Conservation (phyloP, 1,140 invertebrate genomes). For the Leguminivora glycinivorella region DNA sequence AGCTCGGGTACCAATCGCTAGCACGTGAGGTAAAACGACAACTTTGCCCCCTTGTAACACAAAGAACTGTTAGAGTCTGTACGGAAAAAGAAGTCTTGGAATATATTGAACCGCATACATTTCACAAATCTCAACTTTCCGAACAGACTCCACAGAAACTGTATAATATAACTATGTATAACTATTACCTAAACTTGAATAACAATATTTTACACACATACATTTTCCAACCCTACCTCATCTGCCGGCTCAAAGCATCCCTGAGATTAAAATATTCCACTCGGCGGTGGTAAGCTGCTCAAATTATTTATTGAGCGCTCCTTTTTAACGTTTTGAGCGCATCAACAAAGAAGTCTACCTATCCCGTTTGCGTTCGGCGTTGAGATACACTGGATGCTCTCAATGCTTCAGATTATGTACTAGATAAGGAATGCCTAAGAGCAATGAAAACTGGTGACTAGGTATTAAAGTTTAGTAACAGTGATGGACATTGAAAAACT, state of each 20-base stretch:
- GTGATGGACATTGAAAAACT: too few species aligned
- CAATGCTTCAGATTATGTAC: background rate
- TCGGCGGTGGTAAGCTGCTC: conserved; percentile 58
- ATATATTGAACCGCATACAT: too few species aligned
- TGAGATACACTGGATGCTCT: background rate
- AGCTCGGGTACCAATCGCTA: too few species aligned
- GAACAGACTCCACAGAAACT: too few species aligned
- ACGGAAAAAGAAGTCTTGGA: too few species aligned
- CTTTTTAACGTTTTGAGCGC: conserved; percentile 33
- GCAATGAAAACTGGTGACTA: background rate
- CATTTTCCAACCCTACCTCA: background rate
- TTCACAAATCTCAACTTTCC: too few species aligned
- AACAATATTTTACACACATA: background rate
- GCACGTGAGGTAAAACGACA: too few species aligned
- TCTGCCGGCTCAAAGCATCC: conserved; percentile 52
- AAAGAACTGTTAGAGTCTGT: too few species aligned
- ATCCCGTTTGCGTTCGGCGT: background rate
- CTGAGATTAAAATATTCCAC: conserved; percentile 73
- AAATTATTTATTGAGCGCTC: conserved; percentile 67
- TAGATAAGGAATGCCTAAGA: background rate
- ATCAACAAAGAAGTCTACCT: conserved; percentile 39
- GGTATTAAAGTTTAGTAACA: too few species aligned
- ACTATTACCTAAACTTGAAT: background rate
- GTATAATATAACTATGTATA: too few species aligned
- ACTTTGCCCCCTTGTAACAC: too few species aligned